Percentiles rank a stretch among this genome's conserved stretches.
Evolutionary conservation across 1,140 invertebrate species (phyloP).

Genomic region (Drosophila ficusphila): DNA sequence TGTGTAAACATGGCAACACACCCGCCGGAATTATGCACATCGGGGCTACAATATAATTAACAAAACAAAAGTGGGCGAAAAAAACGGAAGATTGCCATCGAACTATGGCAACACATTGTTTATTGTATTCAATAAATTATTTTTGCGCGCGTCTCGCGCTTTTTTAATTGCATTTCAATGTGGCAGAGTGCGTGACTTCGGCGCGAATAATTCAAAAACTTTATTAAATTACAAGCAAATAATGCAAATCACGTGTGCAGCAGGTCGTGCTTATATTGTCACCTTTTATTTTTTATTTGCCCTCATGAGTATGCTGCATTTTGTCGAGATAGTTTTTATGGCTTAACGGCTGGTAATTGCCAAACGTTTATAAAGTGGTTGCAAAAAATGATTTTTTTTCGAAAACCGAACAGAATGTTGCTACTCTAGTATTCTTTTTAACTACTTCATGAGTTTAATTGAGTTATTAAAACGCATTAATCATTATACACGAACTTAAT

Average conservation of each 20-base stretch:
- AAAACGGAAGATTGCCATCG: constrained; percentile 35
- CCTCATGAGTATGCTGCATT: constrained; percentile 43
- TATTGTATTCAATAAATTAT: constrained; percentile 55
- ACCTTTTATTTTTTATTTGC: constrained; percentile 4
- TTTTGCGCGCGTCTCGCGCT: constrained; percentile 20
- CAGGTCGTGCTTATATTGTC: neutral
- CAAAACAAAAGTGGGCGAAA: constrained; percentile 15
- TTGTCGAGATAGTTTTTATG: constrained; percentile 14
- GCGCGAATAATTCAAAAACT: constrained; percentile 49
- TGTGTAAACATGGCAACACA: constrained; percentile 59
- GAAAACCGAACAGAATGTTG: neutral
- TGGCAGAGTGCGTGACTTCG: constrained; percentile 59
- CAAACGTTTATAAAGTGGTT: neutral
- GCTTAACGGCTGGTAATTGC: constrained; percentile 26
- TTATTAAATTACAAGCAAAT: constrained; percentile 70
- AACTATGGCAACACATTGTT: constrained; percentile 66
- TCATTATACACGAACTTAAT: too few relatives aligned
- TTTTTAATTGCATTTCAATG: constrained; percentile 56
- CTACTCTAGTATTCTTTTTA: too few relatives aligned
- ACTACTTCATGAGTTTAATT: too few relatives aligned
- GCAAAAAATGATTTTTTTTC: neutral
- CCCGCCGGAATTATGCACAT: constrained; percentile 32
- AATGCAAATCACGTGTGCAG: constrained; percentile 53
- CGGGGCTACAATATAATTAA: constrained; percentile 45
- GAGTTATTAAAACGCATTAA: too few relatives aligned